Evolutionary conservation across 1,140 invertebrate genomes (phyloP).

Genomic region (Ectropis grisescens): DNA sequence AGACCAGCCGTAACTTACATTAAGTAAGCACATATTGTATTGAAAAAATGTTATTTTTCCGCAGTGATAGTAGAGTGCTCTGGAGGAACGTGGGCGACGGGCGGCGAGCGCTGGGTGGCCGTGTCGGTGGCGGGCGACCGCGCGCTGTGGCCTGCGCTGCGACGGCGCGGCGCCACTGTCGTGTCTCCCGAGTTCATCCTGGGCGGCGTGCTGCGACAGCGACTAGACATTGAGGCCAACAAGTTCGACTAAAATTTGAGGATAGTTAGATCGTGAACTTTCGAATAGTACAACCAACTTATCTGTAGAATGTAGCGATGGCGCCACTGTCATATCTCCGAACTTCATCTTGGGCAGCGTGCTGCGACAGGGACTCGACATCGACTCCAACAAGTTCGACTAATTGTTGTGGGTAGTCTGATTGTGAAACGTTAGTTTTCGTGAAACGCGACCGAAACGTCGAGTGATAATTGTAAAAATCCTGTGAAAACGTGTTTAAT

Average conservation of each 20-base stretch:
- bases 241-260: slow-evolving; percentile 8
- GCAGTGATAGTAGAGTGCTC: slow-evolving; percentile 52
- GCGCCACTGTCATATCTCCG: slow-evolving; percentile 44
- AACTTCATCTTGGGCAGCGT: slow-evolving; percentile 66
- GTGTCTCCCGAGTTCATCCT: slow-evolving; percentile 64
- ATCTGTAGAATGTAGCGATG: no score
- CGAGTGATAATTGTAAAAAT: no score
- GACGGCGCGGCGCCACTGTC: slow-evolving; percentile 40
- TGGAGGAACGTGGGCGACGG: slow-evolving; percentile 36
- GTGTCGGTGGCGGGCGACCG: slow-evolving; percentile 24
- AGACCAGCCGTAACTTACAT: no score
- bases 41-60: neutral
- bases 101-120: slow-evolving; percentile 28
- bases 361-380: slow-evolving; percentile 50
- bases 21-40: no score
- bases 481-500: no score
- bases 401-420: no score
- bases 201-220: slow-evolving; percentile 60
- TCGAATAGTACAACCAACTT: no score
- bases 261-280: no score
- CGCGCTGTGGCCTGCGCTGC: slow-evolving; percentile 25
- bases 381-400: no score
- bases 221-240: slow-evolving; percentile 33
- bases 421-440: no score
- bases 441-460: no score